These are phyloP conservation scores for Monodelphis domestica DNA, from an alignment of 2,797 vertebrate genomes.

Conservation along the genomic window DNA sequence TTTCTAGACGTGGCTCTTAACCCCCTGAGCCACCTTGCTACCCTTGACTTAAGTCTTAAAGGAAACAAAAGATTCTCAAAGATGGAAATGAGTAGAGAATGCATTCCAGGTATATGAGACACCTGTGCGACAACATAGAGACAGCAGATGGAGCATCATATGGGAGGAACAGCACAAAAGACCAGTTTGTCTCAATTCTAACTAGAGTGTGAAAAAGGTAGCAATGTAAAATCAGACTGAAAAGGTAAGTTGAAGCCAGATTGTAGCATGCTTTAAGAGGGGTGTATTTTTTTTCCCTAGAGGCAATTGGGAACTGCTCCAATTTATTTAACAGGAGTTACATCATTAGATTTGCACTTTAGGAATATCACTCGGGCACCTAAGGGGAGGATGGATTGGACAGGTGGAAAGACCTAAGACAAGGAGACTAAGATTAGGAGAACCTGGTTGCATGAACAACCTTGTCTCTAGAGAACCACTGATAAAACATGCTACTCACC, in stretches of 20 bases:
- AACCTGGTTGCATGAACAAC: neutral
- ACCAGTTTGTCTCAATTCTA: neutral
- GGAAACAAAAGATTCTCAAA: neutral
- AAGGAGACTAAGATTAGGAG: neutral
- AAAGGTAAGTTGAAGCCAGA: neutral
- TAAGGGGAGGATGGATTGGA: neutral
- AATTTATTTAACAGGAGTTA: neutral
- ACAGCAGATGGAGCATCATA: neutral
- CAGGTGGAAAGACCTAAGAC: neutral
- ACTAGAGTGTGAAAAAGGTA: neutral
- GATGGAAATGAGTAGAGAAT: neutral
- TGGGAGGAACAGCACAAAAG: neutral
- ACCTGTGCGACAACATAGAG: neutral
- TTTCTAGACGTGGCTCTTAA: too few relatives aligned
- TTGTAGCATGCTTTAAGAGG: neutral
- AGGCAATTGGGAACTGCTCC: neutral
- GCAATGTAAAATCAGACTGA: neutral
- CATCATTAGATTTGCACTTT: neutral
- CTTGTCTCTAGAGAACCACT: neutral
- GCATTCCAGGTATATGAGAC: neutral
- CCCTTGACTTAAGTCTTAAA: neutral
- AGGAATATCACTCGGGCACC: neutral
- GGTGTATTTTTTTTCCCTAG: neutral
- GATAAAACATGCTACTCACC: neutral
- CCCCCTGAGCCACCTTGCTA: too few relatives aligned